Base-by-base conservation (phyloP, 2,797 vertebrate species). In the Thamnophis elegans region DNA sequence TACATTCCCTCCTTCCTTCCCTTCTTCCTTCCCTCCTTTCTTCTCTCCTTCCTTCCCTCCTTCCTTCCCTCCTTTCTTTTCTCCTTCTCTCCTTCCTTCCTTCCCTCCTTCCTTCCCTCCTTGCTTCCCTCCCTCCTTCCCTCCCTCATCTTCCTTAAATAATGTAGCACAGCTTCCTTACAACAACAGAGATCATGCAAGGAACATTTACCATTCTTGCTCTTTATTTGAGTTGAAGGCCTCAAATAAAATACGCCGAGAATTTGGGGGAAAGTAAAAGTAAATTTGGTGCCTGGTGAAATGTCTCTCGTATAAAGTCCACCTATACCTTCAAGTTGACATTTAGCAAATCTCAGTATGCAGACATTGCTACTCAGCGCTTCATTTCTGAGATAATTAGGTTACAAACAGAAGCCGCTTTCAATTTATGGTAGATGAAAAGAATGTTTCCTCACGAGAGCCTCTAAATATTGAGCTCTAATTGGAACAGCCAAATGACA, bases 171-270 rank as follows among this genome's bases (percentile, higher is more conserved):
- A 0, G 94, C 95, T 95, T 94, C 90, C 94, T 92, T 96, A 93
- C 91, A 92, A 94, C 93, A 94, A 13, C 14, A 91, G 93, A 93
- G 65, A 89, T 94, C 92, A 94, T 95, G 95, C 93, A 90, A 93
- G 89, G 94, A 94, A 90, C 95, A 96, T 94, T 96, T 96, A 94
- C 93, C 88, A 65, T 92, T 94, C 92, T 94, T 94, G 92, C 92
- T 94, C 88, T 92, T 94, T 55, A 55, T 55, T 55, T 55, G 54
- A 55, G 54, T 65, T 62, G n/a, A 53, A 18, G 22, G 16, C 12
- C 28, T 42, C 47, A 86, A 8, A 32, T 8, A 47, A 68, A 59
- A 87, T 14, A 20, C 54, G 55, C 20, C 51, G 36, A 6, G 13
- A 51, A 85, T 51, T 32, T 42, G 28, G 14, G 54, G 55, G 3